Base-by-base conservation (phyloP, 2,888 invertebrate species). In the Aplocera efformata region DNA sequence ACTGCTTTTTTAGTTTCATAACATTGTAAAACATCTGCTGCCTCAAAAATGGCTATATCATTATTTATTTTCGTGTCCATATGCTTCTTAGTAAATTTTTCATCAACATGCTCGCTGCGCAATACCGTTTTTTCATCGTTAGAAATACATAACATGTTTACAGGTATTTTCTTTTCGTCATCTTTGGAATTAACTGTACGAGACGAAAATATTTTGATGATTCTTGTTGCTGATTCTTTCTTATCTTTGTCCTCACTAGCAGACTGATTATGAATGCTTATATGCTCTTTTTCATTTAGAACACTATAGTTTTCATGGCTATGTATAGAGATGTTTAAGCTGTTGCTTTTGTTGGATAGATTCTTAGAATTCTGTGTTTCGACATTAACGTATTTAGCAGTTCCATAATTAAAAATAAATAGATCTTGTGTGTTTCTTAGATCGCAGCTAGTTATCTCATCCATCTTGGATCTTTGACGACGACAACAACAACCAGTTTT, bases 1-100 rank as follows among this genome's bases (percentile, higher is more conserved):
- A 85, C 85, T 0, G 84, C 85, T 42, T 73, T 84, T 28, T 86
- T 86, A 0, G 73, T 72, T 53, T 76, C 81, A 13, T 79, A 70
- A 7, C 73, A 71, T 41, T 86, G 84, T 32, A 85, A 53, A 10
- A 83, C 58, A 38, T 84, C 72, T 1, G 70, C 50, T 0, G 62
- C 52, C 9, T 48, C 49, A 1, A 42, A 11, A 22, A 30, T 7
- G 3, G 34, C 39, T n/a, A 30, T 47, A 26, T 41, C 44, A 4
- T 31, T 36, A 7, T 35, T 17, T 32, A 36, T 10, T 36, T 30
- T n/a, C n/a, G n/a, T 32, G 5, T 21, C 22, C 7, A 32, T 46
- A 26, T 30, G 7, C 44, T 33, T 39, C 11, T 34, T 32, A 24
- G 10, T 31, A 2, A 21, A 13, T 7, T 23, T 23, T 33, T 36